Evolutionary conservation across 2,888 invertebrate genomes (phyloP), one percentile per base, ranked within the genome.

Genomic region (Orthosia gracilis): DNA sequence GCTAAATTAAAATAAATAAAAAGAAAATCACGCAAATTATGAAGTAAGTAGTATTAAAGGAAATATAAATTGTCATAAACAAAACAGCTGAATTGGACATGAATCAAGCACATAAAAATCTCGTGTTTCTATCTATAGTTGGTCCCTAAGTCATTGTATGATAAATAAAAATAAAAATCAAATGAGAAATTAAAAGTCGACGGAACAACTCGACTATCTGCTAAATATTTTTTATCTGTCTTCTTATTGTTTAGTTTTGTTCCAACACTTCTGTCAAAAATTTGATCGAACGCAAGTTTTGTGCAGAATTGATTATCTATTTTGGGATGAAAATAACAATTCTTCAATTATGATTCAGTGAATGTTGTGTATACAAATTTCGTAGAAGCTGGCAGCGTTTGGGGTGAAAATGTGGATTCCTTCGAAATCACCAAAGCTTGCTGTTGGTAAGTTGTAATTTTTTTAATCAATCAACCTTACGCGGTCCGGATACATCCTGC

Each of bases 391-490:
- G 74, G 76, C 73, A 69, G 74, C 58, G 75, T 69, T 66, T 58
- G 77, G 78, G 78, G 70, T 68, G 63, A 94, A 93, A 93, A 98
- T 98, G 98, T 98, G 98, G 98, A 97, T 97, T 90, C 97, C 98
- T 85, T 97, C 97, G 83, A 98, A 98, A 96, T 97, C 97, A 80
- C 97, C 97, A 87, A 98, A 98, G 96, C 97, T 98, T 94, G 98
- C 97, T 89, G 97, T 98, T 94, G 98, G 98, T 98, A 96, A 97
- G 98, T 91, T 89, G 89, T 85, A 89, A 87, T 86, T 92, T 92
- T 86, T 92, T 89, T 89, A 92, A 93, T 93, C 92, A 91, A 93
- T 94, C 92, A 90, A 84, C 87, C 85, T 85, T 90, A 88, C 82
- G 85, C 87, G 85, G 87, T 87, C 85, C 83, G 84, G 87, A 89